Conservation (phyloP, 1,140 invertebrate species). For the Varroa destructor region DNA sequence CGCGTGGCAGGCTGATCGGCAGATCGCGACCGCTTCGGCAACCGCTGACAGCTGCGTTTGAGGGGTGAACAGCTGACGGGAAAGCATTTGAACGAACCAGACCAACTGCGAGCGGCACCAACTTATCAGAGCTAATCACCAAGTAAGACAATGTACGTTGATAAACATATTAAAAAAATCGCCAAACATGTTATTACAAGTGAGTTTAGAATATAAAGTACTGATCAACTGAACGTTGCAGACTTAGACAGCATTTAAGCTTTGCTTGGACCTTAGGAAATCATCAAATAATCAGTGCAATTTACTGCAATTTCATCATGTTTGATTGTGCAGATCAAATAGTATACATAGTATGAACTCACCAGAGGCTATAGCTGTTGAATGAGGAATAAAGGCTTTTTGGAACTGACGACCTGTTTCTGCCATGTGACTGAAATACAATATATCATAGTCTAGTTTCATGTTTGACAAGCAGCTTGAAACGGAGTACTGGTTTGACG, state of each 20-base stretch:
- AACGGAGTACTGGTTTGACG: too few relatives aligned
- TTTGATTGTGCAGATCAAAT: too few relatives aligned
- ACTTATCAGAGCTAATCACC: conserved; percentile 60
- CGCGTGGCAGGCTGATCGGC: conserved; percentile 59
- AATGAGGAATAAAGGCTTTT: conserved; percentile 58
- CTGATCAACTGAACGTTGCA: too few relatives aligned
- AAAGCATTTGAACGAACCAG: conserved; percentile 60
- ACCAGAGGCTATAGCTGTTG: conserved; percentile 34
- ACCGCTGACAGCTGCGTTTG: conserved; percentile 67
- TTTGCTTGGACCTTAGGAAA: too few relatives aligned
- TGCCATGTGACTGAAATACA: conserved; percentile 50
- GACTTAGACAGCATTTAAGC: too few relatives aligned
- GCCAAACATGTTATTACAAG: neutral
- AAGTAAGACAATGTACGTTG: conserved; percentile 33
- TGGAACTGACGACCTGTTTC: conserved; percentile 75
- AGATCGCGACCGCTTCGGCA: conserved; percentile 67
- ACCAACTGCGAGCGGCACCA: conserved; percentile 79
- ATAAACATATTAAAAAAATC: neutral
- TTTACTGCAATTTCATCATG: too few relatives aligned
- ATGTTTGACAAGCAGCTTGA: too few relatives aligned
- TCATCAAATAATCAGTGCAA: too few relatives aligned
- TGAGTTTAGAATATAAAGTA: neutral
- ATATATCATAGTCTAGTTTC: too few relatives aligned
- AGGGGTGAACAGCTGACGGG: conserved; percentile 81
- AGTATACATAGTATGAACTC: neutral